Evolutionary conservation across 2,888 invertebrate species (phyloP), one percentile per base, ranked within the genome.

Genomic region (Drosophila gaucha): DNA sequence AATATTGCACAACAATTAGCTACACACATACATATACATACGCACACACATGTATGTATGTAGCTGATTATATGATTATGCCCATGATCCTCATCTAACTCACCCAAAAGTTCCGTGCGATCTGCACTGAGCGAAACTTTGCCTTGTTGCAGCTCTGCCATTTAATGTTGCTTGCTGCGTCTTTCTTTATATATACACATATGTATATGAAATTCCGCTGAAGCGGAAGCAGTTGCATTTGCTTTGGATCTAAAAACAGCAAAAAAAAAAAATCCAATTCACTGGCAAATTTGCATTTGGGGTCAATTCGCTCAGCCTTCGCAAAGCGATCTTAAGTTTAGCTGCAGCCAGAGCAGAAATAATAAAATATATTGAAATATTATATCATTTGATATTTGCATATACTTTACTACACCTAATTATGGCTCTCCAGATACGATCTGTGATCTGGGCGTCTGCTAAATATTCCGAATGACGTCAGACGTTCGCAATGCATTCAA

Each of bases 201-300:
- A 6, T 44, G 18, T 38, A 66, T 50, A 14, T 26, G 18, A 22
- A 26, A 16, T 14, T 8, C 8, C 4, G 33, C 43, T 31, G 9
- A 58, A 58, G 58, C 69, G 73, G 73, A 70, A 70, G 69, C 73
- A 46, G 59, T n/a, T 70, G 73, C 69, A 72, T 6, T 58, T 24
- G 20, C 2, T 22, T 26, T 12, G 14, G 5, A 39, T 33, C 14
- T 10, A 16, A 54, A 30, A 22, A 28, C 28, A 33, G 14, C 8
- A 30, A 18, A 44, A 67, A 16, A 26, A 30, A 10, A 35, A 39
- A n/a, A 22, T 16, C 14, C 36, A 18, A 36, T 8, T 3, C 31
- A 41, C 38, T 52, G 46, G 10, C 20, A 50, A 66, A 85, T 90
- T 89, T 89, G 80, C 89, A 90, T 90, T 90, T 90, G 64, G 72